Percentiles rank a stretch among this genome's conserved stretches.
Evolutionary conservation across 2,797 vertebrate genomes (phyloP).

Genomic region (Telmatherina bonti): DNA sequence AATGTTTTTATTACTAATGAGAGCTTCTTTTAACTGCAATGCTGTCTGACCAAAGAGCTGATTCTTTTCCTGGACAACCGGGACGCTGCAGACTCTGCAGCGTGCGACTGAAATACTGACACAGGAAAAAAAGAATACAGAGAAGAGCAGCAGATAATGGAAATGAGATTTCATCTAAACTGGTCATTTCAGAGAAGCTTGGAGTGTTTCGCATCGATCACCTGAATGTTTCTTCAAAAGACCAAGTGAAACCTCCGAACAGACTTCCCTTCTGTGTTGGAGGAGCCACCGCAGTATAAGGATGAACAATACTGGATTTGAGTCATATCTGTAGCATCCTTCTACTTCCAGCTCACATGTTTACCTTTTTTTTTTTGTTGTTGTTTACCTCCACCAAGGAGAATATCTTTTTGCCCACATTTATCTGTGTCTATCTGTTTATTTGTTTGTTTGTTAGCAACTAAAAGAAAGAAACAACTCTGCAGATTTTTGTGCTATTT

Average conservation of each 20-base stretch:
- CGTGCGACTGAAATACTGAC: conserved; percentile 27
- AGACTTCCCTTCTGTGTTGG: conserved; percentile 1
- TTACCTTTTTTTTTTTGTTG: conserved; percentile 1
- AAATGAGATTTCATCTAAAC: conserved; percentile 59
- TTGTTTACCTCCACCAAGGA: no score
- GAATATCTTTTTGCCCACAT: no score
- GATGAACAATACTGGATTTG: not conserved
- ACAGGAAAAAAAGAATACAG: not conserved
- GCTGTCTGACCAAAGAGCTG: conserved; percentile 22
- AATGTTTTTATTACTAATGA: conserved; percentile 42
- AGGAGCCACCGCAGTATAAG: not conserved
- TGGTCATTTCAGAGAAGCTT: conserved; percentile 42
- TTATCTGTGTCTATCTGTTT: no score
- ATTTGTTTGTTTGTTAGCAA: no score
- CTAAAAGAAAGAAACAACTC: no score
- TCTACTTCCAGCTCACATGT: not conserved
- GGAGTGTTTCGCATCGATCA: conserved; percentile 64
- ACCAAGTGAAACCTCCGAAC: not conserved
- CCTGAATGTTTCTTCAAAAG: conserved; percentile 39
- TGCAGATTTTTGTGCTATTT: no score
- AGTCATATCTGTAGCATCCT: no score
- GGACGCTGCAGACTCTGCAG: conserved; percentile 5
- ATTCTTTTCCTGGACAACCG: conserved; percentile 27
- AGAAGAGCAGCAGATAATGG: conserved; percentile 41
- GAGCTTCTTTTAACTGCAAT: conserved; percentile 46